Conservation (phyloP, 2,797 vertebrate species). For the Thalassophryne amazonica region DNA sequence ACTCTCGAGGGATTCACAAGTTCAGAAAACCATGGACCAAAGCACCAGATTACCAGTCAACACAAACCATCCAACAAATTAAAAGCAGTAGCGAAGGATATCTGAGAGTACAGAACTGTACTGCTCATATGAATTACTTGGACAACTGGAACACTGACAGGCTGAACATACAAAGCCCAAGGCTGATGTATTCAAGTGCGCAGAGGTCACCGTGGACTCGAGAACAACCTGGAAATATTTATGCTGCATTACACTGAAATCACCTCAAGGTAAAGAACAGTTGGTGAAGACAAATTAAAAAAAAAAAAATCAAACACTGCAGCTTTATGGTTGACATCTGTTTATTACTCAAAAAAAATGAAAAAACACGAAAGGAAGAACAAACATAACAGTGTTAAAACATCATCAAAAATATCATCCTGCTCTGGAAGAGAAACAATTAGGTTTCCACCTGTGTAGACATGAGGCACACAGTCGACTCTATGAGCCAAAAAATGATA, state of each 20-base stretch:
- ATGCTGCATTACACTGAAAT: no score
- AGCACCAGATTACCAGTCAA: not conserved
- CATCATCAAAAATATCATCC: no score
- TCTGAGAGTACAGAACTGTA: not conserved
- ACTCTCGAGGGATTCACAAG: conserved; percentile 9
- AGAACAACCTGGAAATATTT: conserved; percentile 14
- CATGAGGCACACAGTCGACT: no score
- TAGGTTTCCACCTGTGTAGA: no score
- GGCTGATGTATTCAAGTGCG: conserved; percentile 7
- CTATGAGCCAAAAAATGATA: no score
- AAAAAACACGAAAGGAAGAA: no score
- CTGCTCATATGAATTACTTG: conserved; percentile 15
- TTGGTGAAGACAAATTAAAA: conserved; percentile 11
- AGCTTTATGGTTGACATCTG: not conserved
- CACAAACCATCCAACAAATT: conserved; percentile 13
- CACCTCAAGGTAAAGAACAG: conserved; percentile 24
- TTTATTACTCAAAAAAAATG: no score
- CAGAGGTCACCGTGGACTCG: conserved; percentile 1
- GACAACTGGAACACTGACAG: not conserved
- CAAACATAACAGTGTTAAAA: no score
- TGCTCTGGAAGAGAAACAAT: no score
- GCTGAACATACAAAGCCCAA: conserved; percentile 28
- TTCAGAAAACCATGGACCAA: not conserved
- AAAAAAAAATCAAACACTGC: not conserved
- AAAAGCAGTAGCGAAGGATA: not conserved